phyloP scores from a whole-genome alignment of 2,113 vertebrate genomes.

The Rhinopithecus roxellana region DNA sequence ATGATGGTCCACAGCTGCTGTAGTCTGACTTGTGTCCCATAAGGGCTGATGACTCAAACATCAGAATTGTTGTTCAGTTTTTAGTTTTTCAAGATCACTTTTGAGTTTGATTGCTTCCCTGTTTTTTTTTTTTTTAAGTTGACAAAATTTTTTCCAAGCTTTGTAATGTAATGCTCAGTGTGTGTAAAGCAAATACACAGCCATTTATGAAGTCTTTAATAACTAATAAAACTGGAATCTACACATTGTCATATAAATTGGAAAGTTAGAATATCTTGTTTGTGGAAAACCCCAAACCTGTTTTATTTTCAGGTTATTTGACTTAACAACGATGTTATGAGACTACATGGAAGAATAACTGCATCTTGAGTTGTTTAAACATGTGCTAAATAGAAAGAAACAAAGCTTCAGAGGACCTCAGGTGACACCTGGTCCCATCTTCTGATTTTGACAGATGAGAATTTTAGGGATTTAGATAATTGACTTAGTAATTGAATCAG shows the following conservation, averaged over 20 bases:
- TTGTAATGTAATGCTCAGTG: not conserved
- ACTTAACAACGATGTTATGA: not conserved
- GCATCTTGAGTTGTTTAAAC: not conserved
- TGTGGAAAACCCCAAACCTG: not conserved
- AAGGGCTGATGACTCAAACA: not conserved
- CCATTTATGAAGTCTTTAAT: not conserved
- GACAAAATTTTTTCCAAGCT: not conserved
- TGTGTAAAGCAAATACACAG: not conserved
- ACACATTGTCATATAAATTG: not conserved
- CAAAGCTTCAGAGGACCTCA: not conserved
- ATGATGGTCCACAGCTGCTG: not conserved
- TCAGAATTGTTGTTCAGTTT: conserved; percentile 23
- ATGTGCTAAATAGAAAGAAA: not conserved
- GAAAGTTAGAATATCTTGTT: not conserved
- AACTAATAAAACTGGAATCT: conserved; percentile 8
- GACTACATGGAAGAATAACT: not conserved
- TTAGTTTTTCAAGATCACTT: not conserved
- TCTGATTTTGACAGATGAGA: conserved; percentile 13
- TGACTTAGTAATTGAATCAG: not conserved
- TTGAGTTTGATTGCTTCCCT: not conserved
- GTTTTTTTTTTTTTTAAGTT: not conserved
- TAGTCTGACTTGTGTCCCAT: not conserved
- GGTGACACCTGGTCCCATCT: not conserved
- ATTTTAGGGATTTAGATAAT: not conserved
- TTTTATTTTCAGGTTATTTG: conserved; percentile 5